Percentiles rank a stretch among this genome's conserved stretches.
Evolutionary conservation across 2,797 vertebrate genomes (phyloP).

Genomic region (Triplophysa yarkandensis): DNA sequence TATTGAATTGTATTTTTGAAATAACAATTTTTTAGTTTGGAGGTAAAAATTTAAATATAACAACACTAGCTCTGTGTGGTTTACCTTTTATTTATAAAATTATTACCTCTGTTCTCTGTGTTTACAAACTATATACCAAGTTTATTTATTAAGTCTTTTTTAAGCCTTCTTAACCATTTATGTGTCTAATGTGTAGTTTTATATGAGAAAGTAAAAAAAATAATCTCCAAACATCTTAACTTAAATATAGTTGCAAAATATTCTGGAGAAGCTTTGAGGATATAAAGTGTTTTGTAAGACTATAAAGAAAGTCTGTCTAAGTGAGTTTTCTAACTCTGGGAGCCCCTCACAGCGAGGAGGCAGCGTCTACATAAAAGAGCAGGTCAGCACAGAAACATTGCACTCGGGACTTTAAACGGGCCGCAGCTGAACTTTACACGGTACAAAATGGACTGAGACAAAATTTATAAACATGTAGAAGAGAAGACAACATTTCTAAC

Average conservation of each 20-base stretch:
- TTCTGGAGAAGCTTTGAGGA: conserved; percentile 62
- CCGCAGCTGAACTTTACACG: conserved; percentile 64
- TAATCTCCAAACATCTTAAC: neutral
- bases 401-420: conserved; percentile 71
- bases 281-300: conserved; percentile 61
- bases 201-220: neutral
- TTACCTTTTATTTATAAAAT: neutral
- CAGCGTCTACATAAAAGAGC: conserved; percentile 78
- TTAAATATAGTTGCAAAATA: neutral
- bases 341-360: conserved; percentile 80
- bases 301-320: conserved; percentile 75
- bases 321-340: conserved; percentile 81
- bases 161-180: neutral
- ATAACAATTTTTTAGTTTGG: too few relatives aligned
- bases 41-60: neutral
- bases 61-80: neutral
- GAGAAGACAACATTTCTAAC: conserved; percentile 63
- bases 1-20: neutral
- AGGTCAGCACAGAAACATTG: conserved; percentile 70
- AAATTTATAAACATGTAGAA: conserved; percentile 69
- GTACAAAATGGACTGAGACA: conserved; percentile 67
- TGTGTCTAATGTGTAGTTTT: neutral
- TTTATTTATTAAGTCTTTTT: too few relatives aligned
- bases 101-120: too few relatives aligned
- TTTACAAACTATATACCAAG: too few relatives aligned